Percentiles rank a stretch among this genome's conserved stretches.
phyloP scores from a whole-genome alignment of 2,888 invertebrate species.

The Loripinus fragilis region DNA sequence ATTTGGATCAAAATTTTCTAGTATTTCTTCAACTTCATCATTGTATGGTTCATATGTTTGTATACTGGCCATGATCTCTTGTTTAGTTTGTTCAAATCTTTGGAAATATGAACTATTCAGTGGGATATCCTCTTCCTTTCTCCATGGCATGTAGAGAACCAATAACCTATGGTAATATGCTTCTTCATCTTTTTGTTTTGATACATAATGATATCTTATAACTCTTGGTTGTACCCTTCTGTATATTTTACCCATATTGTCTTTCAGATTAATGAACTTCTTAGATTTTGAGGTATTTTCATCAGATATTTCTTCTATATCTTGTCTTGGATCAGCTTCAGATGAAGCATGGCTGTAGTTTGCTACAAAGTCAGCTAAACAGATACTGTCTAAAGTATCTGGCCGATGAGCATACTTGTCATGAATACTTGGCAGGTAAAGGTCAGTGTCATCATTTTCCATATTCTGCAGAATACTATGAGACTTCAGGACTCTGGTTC shows the following conservation, averaged over 20 bases:
- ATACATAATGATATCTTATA: conserved; percentile 39
- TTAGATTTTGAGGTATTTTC: conserved; percentile 8
- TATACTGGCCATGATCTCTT: conserved; percentile 1
- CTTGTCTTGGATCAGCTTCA: conserved; percentile 20
- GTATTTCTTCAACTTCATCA: conserved; percentile 21
- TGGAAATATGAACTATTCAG: not conserved
- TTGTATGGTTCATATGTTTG: conserved; percentile 31
- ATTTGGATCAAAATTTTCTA: conserved; percentile 28
- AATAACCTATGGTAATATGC: conserved; percentile 36
- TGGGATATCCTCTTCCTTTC: conserved; percentile 26
- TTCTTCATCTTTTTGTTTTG: conserved; percentile 32
- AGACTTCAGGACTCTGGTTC: conserved; percentile 46
- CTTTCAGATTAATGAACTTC: conserved; percentile 22
- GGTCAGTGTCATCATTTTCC: conserved; percentile 48
- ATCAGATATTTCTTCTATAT: conserved; percentile 7
- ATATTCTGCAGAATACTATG: conserved; percentile 33
- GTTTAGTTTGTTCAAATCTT: conserved; percentile 4
- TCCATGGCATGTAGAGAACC: conserved; percentile 46
- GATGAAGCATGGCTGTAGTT: conserved; percentile 26
- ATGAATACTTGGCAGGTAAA: conserved; percentile 49
- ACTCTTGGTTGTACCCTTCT: conserved; percentile 29
- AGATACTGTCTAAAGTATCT: conserved; percentile 37
- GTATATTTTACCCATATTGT: conserved; percentile 32
- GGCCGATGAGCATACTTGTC: conserved; percentile 51
- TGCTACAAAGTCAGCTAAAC: conserved; percentile 51